Evolutionary conservation across 2,888 invertebrate species (phyloP).

Genomic region (Dryocosmus kuriphilus): DNA sequence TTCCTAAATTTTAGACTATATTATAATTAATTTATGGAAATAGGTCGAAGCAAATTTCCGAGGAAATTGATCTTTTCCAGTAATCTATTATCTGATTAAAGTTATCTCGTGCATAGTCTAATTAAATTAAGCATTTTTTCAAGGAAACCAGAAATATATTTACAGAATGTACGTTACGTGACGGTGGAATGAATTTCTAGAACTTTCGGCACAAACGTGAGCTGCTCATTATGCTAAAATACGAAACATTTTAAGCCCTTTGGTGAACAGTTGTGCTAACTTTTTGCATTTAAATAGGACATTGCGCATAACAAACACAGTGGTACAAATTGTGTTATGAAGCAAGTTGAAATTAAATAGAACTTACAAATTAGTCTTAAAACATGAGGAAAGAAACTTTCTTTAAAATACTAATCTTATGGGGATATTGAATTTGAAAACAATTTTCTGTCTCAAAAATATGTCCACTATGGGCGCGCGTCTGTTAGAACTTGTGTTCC

Average conservation of each 20-base stretch:
- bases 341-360: conserved; percentile 29
- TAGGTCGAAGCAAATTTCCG: neutral
- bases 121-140: neutral
- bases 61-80: neutral
- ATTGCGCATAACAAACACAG: conserved; percentile 18
- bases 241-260: conserved; percentile 34
- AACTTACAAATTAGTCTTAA: conserved; percentile 1
- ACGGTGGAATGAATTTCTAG: conserved; percentile 25
- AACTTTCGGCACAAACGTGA: conserved; percentile 28
- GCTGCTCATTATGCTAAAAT: conserved; percentile 31
- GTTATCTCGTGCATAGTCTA: neutral
- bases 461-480: too few relatives aligned
- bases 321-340: conserved; percentile 8
- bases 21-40: neutral
- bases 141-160: neutral
- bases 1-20: conserved; percentile 10
- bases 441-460: too few relatives aligned
- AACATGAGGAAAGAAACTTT: too few relatives aligned
- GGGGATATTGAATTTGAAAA: too few relatives aligned
- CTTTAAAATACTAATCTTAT: too few relatives aligned
- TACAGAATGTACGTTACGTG: neutral
- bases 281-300: conserved; percentile 37
- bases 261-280: conserved; percentile 29
- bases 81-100: neutral
- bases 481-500: too few relatives aligned